A percentile compares a stretch with the other conserved stretches of the same genome.
Evolutionary conservation across 2,888 invertebrate genomes (phyloP).

Genomic region (Chrysomela aeneicollis): DNA sequence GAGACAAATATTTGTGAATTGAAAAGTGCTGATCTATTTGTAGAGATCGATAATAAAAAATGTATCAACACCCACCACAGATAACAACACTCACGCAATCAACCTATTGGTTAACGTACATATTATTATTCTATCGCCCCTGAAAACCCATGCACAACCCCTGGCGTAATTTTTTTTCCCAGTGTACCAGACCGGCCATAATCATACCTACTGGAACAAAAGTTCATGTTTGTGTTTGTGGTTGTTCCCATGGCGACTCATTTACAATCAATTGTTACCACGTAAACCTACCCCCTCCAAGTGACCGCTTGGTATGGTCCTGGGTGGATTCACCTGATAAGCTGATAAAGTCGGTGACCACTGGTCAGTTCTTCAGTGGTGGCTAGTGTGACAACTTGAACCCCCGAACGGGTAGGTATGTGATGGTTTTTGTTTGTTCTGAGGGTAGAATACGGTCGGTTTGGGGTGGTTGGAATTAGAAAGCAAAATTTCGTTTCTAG

Average conservation of each 20-base stretch:
- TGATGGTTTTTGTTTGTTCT: slow-evolving; percentile 3
- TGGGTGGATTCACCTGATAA: slow-evolving; percentile 57
- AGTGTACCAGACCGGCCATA: slow-evolving; percentile 18
- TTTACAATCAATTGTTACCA: slow-evolving; percentile 61
- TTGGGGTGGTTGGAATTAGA: too few relatives aligned
- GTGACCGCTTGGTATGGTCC: slow-evolving; percentile 54
- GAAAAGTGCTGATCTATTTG: too few relatives aligned
- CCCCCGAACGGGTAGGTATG: slow-evolving; percentile 23
- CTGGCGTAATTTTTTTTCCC: slow-evolving; percentile 9
- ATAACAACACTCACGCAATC: too few relatives aligned
- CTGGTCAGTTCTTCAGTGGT: slow-evolving; percentile 56
- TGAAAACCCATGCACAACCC: background rate
- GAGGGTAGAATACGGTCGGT: background rate
- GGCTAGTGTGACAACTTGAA: slow-evolving; percentile 21
- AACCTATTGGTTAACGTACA: too few relatives aligned
- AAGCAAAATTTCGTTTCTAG: too few relatives aligned
- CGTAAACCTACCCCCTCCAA: slow-evolving; percentile 55
- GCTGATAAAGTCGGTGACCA: slow-evolving; percentile 56
- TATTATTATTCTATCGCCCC: too few relatives aligned
- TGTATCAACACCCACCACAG: too few relatives aligned
- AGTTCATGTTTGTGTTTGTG: slow-evolving; percentile 57
- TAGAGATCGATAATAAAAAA: too few relatives aligned
- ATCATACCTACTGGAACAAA: slow-evolving; percentile 25
- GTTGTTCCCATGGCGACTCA: slow-evolving; percentile 57
- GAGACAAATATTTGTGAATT: too few relatives aligned